Evolutionary conservation across 2,113 vertebrate species (phyloP).

Genomic region (Dipodomys stephensi): DNA sequence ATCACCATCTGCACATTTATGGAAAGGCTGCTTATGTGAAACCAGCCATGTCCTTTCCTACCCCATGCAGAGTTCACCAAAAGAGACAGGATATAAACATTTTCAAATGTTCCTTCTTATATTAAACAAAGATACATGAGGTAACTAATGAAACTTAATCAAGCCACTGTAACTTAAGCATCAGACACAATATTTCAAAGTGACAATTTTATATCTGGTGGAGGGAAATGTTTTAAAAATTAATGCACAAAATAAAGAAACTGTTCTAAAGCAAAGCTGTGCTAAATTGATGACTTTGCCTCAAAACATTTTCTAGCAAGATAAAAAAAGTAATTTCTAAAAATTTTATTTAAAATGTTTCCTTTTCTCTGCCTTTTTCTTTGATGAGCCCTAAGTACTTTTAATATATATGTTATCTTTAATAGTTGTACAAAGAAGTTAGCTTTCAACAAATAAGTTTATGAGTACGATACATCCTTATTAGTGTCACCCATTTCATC

Average conservation of each 20-base stretch:
- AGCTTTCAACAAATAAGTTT: too few relatives aligned
- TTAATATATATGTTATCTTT: too few relatives aligned
- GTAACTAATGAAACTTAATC: neutral
- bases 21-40: conserved; percentile 62
- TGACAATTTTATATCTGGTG: conserved; percentile 34
- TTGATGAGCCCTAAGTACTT: neutral
- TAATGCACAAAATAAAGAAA: conserved; percentile 60
- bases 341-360: conserved; percentile 38
- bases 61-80: neutral
- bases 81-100: conserved; percentile 42
- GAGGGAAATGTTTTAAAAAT: conserved; percentile 53
- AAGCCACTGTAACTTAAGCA: neutral
- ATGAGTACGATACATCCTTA: too few relatives aligned
- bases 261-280: conserved; percentile 57
- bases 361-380: conserved; percentile 22
- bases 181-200: conserved; percentile 30
- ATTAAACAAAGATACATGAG: conserved; percentile 63
- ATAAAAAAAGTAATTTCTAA: conserved; percentile 58
- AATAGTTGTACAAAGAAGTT: too few relatives aligned
- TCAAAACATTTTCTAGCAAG: conserved; percentile 70
- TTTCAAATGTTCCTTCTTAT: conserved; percentile 24
- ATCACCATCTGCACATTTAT: conserved; percentile 75
- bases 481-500: too few relatives aligned
- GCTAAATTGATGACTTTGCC: conserved; percentile 51
- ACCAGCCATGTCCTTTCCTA: conserved; percentile 32